phyloP scores from a whole-genome alignment of 2,888 invertebrate species.

The Cephalotes varians region DNA sequence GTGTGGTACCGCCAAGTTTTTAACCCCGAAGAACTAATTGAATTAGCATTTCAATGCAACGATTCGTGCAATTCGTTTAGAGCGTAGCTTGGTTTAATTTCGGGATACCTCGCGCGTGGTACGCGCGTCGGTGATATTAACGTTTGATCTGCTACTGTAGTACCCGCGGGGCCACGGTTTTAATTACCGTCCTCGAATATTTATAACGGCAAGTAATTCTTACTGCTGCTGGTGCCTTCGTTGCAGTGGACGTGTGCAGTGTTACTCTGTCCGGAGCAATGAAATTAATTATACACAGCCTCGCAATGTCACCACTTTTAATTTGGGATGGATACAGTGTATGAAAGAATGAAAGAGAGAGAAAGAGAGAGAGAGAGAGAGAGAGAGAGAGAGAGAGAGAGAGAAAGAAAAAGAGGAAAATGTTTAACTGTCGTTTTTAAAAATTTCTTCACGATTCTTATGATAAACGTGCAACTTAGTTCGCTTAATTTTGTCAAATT shows the following conservation, averaged over 20 bases:
- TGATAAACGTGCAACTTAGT: conserved; percentile 2
- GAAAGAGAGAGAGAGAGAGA: background rate
- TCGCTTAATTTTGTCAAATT: background rate
- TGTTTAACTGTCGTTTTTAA: background rate
- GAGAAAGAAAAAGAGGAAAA: background rate
- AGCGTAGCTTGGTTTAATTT: conserved; percentile 56
- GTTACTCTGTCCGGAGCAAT: conserved; percentile 4
- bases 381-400: background rate
- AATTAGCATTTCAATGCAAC: conserved; percentile 67
- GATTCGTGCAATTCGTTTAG: conserved; percentile 63
- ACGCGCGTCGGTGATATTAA: conserved; percentile 63
- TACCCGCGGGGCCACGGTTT: conserved; percentile 47
- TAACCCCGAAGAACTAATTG: conserved; percentile 61
- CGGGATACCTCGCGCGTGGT: conserved; percentile 39
- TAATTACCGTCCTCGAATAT: conserved; percentile 61
- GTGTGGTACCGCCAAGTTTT: conserved; percentile 64
- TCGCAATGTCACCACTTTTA: conserved; percentile 18
- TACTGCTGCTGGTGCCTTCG: conserved; percentile 12
- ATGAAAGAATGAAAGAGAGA: background rate
- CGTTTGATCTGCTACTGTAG: conserved; percentile 61
- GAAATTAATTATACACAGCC: conserved; percentile 40
- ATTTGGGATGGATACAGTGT: background rate
- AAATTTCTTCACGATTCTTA: background rate
- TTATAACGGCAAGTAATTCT: conserved; percentile 54
- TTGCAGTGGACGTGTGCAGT: conserved; percentile 4